Evolutionary conservation across 2,888 invertebrate species (phyloP), one percentile per base, ranked within the genome.

Genomic region (Gymnocheta viridis): DNA sequence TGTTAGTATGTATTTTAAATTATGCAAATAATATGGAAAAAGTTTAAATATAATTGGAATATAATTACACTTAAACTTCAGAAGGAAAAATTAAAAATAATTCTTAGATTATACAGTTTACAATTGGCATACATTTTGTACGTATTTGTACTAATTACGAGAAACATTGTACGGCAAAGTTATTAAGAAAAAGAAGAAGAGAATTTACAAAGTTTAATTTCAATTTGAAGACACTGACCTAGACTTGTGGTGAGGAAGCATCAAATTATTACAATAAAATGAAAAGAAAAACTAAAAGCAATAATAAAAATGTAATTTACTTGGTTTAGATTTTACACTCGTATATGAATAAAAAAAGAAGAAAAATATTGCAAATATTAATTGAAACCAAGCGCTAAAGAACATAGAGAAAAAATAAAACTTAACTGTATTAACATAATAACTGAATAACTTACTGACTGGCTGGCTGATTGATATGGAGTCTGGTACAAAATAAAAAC

Each of bases 21-120:
- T 84, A 84, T 84, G 84, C 84, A 84, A 84, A 84, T 84, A 69
- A 66, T 81, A 77, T 84, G 80, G 77, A 73, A 84, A 83, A 84
- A 84, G 76, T 78, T 72, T 82, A 88, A 82, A 24, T 79, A 79
- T 86, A 91, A 90, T 91, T 91, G 87, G 88, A 86, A 54, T 87
- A 87, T 90, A 90, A 90, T 91, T 90, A 88, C 88, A 85, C 80
- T 84, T 86, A 86, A 85, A 87, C 86, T 86, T 85, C 83, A 86
- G 79, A 79, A 64, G 44, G 44, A 35, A 70, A 82, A 73, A 62
- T 54, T 41, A n/a, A 67, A 62, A 82, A 77, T 29, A 67, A 67
- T 27, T 72, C 22, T 64, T 70, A 64, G 64, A 74, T 73, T 73
- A 47, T 58, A 62, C 62, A 69, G 67, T 66, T 70, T 79, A 62